Base-by-base conservation (phyloP, 1,140 invertebrate genomes). In the Drosophila pseudoobscura region DNA sequence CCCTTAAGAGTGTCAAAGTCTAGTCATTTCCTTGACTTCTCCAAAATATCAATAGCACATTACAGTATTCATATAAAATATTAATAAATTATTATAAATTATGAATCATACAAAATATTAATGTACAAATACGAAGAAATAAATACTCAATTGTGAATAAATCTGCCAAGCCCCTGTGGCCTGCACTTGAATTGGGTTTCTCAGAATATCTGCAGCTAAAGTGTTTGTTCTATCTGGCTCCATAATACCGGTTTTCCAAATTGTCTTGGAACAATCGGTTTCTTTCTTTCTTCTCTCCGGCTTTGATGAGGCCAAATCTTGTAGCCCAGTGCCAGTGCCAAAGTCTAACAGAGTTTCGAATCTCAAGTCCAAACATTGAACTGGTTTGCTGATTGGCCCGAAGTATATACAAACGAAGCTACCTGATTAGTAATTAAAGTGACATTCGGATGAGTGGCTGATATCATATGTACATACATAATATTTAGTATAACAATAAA, bases 331-430 rank as follows among this genome's bases (percentile, higher is more conserved):
- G 65, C 51, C 63, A 45, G 63, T 57, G 43, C 35, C 65, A 69
- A 69, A 69, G 65, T 69, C 65, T 24, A 50, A 49, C 31, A 50
- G 43, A 57, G 63, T 57, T 64, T 20, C 8, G 43, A 17, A 31
- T 24, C 62, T 49, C 63, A 68, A 69, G 65, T 69, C 65, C 51
- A 56, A 35, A 26, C n/a, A 44, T 47, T 29, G 52, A 69, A 69
- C 65, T 69, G 65, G 65, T 69, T 69, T 53, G 9, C 39, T 35
- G 44, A 68, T 56, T 69, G 24, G 52, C 49, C 55, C 31, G 39
- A 20, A n/a, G 58, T 31, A 31, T 39, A 39, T 39, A 39, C 2
- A 64, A 49, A 13, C 49, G 45, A 31, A 41, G 44, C 44, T 29
- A 31, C 6, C 45, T 57, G 24, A 68, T 31, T 44, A 66, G 39